Evolutionary conservation across 2,113 vertebrate species (phyloP).

Genomic region (Petrocephalus zakoni): DNA sequence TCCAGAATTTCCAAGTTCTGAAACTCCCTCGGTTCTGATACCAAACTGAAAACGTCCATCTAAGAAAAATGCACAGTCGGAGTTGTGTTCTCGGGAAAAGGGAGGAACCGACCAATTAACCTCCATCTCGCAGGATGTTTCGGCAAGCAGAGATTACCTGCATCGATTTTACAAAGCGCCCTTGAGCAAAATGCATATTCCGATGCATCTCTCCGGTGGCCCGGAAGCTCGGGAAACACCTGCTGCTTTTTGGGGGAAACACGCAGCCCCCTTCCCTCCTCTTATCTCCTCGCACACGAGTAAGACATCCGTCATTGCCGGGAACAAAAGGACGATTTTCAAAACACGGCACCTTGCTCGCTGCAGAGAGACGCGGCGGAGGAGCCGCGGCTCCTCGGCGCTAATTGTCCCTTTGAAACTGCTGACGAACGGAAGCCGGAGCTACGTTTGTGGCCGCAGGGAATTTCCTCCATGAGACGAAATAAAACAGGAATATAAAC

Average conservation of each 20-base stretch:
- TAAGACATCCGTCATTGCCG: slow-evolving; percentile 5
- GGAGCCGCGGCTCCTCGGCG: background rate
- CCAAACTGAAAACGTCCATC: background rate
- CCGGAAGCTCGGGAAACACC: background rate
- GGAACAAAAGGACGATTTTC: background rate
- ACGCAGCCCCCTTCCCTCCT: background rate
- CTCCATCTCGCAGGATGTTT: background rate
- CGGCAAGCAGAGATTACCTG: background rate
- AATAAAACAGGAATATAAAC: slow-evolving; percentile 5
- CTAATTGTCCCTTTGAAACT: background rate
- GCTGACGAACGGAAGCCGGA: slow-evolving; percentile 18
- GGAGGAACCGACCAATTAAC: background rate
- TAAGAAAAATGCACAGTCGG: background rate
- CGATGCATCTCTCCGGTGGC: background rate
- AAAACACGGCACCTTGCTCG: background rate
- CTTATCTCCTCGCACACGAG: background rate
- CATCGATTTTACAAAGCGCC: background rate
- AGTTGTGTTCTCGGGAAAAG: background rate
- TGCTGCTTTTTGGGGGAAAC: background rate
- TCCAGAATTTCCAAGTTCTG: background rate
- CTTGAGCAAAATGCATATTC: background rate
- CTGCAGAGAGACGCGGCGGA: background rate
- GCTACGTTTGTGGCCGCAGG: background rate
- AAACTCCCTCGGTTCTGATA: background rate
- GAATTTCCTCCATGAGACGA: background rate